Evolutionary conservation across 2,888 invertebrate genomes (phyloP).

Genomic region (Epistrophe eligans): DNA sequence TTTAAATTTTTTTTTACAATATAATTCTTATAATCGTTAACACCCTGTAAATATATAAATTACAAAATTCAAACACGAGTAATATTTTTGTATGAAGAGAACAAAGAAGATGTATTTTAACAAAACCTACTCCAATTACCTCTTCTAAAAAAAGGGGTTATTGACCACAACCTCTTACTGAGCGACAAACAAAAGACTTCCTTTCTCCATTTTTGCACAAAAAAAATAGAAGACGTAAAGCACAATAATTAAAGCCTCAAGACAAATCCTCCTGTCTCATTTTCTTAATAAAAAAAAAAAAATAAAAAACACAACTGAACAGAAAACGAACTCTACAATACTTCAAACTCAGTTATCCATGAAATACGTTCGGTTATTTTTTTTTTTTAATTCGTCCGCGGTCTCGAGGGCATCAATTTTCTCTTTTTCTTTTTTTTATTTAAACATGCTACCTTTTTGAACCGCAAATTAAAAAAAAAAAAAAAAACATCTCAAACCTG

Average conservation of each 20-base stretch:
- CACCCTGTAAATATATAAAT: background rate
- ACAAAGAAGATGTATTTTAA: conserved; percentile 33
- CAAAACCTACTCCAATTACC: conserved; percentile 43
- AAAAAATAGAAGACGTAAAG: conserved; percentile 20
- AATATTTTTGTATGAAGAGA: background rate
- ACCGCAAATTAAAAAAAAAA: conserved; percentile 35
- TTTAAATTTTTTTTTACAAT: too few relatives aligned
- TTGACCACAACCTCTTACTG: conserved; percentile 46
- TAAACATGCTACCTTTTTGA: conserved; percentile 36
- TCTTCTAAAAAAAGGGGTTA: conserved; percentile 38
- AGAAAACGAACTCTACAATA: background rate
- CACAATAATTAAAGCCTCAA: conserved; percentile 50
- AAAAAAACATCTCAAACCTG: background rate
- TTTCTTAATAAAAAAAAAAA: background rate
- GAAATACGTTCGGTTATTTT: conserved; percentile 31
- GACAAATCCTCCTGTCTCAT: background rate
- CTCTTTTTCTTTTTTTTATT: conserved; percentile 10
- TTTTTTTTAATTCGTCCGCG: conserved; percentile 7
- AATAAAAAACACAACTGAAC: too few relatives aligned
- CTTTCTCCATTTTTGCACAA: conserved; percentile 20
- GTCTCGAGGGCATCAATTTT: conserved; percentile 24
- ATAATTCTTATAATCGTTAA: background rate
- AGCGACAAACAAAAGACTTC: conserved; percentile 53
- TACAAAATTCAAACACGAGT: background rate
- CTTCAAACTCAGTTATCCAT: conserved; percentile 43